A percentile compares a stretch with the other conserved stretches of the same genome.
These are phyloP conservation scores for Agrochola lota DNA, from an alignment of 2,888 invertebrate species.

Conservation along the genomic window DNA sequence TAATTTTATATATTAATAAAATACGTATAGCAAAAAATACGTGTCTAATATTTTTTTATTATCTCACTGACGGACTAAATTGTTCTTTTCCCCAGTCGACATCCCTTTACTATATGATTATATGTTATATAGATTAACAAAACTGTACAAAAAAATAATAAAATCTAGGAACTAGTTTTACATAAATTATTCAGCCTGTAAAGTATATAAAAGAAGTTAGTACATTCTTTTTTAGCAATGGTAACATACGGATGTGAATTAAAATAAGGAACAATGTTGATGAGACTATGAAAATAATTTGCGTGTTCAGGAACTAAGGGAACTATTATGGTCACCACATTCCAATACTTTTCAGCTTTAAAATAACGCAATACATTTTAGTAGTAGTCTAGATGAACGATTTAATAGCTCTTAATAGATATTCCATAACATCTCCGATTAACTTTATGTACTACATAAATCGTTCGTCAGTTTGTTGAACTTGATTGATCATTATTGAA, in stretches of 20 bases:
- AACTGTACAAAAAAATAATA: not conserved
- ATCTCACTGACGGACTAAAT: too few species aligned
- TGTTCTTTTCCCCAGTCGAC: too few species aligned
- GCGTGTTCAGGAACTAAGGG: not conserved
- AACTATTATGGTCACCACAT: not conserved
- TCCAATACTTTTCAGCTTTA: not conserved
- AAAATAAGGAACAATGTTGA: not conserved
- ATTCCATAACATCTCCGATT: conserved; percentile 8
- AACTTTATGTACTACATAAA: not conserved
- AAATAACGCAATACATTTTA: not conserved
- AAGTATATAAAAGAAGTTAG: not conserved
- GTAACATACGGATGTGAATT: too few species aligned
- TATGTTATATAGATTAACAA: not conserved
- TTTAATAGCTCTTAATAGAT: not conserved
- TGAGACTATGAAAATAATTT: not conserved
- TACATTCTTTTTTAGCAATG: not conserved
- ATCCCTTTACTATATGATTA: too few species aligned
- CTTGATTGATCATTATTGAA: not conserved
- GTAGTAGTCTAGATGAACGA: not conserved
- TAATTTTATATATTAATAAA: too few species aligned
- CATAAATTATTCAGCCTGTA: not conserved
- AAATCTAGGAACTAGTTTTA: not conserved
- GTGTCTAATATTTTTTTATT: too few species aligned
- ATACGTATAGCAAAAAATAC: too few species aligned
- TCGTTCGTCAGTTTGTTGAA: not conserved